A percentile compares a stretch with the other conserved stretches of the same genome.
Evolutionary conservation across 2,797 vertebrate species (phyloP).

Genomic region (Tapera naevia): DNA sequence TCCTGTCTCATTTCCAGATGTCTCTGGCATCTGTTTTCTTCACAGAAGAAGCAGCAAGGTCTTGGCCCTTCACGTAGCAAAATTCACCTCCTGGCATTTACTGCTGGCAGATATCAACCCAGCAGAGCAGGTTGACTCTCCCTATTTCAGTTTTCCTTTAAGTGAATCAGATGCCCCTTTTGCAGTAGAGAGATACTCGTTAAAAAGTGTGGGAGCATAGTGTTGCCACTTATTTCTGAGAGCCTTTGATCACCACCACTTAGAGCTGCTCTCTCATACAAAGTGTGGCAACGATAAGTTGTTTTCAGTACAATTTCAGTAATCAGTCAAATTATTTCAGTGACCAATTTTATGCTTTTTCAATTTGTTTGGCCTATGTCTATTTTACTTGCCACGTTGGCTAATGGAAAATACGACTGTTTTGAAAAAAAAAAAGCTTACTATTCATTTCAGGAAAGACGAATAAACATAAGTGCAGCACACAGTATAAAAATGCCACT

Average conservation of each 20-base stretch:
- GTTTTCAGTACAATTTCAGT: background rate
- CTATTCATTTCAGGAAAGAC: background rate
- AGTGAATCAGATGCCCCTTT: background rate
- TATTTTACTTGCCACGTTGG: background rate
- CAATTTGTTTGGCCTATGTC: background rate
- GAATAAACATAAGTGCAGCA: background rate
- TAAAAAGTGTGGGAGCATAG: background rate
- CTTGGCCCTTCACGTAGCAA: background rate
- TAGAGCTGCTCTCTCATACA: background rate
- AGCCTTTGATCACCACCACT: background rate
- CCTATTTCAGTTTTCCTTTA: background rate
- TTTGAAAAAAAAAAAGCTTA: background rate
- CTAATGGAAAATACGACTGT: background rate
- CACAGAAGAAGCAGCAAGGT: background rate
- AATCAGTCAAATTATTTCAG: background rate
- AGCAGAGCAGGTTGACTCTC: background rate
- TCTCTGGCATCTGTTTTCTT: background rate
- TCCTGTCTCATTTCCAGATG: background rate
- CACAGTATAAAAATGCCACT: background rate
- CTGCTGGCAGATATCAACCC: background rate
- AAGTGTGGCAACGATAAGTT: background rate
- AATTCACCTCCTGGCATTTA: background rate
- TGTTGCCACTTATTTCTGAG: rapidly evolving
- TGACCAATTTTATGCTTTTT: background rate
- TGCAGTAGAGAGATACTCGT: background rate